Evolutionary conservation across 2,888 invertebrate genomes (phyloP).

Genomic region (Leptinotarsa peninsularis): DNA sequence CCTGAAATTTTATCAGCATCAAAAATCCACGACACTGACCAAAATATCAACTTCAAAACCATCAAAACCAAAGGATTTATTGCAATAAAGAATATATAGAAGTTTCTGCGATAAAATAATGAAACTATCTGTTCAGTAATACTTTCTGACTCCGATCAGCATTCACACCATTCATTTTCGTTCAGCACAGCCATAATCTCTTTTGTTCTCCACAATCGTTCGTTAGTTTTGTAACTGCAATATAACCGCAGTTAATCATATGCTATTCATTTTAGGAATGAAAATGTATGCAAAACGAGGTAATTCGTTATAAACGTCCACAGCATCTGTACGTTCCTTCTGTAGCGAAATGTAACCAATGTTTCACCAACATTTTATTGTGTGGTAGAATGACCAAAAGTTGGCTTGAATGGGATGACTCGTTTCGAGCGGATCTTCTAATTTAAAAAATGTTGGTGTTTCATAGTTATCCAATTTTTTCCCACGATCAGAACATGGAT

Average conservation of each 20-base stretch:
- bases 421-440: too few relatives aligned
- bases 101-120: too few relatives aligned
- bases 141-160: neutral
- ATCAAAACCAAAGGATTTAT: too few relatives aligned
- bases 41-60: too few relatives aligned
- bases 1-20: too few relatives aligned
- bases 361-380: neutral
- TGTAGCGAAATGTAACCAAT: neutral
- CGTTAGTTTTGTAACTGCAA: neutral
- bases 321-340: neutral
- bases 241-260: constrained; percentile 3
- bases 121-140: too few relatives aligned
- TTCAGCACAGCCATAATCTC: neutral
- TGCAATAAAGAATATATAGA: too few relatives aligned
- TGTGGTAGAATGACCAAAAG: neutral
- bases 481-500: too few relatives aligned
- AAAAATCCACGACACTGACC: too few relatives aligned
- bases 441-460: too few relatives aligned
- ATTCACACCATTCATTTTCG: neutral
- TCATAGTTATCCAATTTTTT: too few relatives aligned
- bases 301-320: neutral
- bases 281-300: neutral
- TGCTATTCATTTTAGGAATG: neutral
- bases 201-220: constrained; percentile 3
- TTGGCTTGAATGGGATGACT: neutral